Base-by-base conservation (phyloP, 2,113 vertebrate genomes). In the Nansenia antarctica region DNA sequence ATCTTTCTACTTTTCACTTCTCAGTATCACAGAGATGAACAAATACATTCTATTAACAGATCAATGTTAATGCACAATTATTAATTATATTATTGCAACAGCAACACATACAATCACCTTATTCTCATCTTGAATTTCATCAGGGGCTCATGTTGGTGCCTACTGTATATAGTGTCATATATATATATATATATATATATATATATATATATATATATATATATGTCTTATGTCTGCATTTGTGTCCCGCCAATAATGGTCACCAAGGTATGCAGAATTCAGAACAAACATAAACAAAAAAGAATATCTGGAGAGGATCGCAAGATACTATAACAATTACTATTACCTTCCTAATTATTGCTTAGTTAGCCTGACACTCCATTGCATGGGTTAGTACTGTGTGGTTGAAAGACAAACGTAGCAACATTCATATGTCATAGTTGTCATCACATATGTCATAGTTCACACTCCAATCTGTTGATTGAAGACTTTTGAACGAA, bases 381-480 rank as follows among this genome's bases (percentile, higher is more conserved):
- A 67, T 63, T 67, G 34, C 52, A 47, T 64, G 45, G n/a, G n/a
- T n/a, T n/a, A n/a, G n/a, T 49, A 14, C 26, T 67, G 53, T 34
- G 35, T 66, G 64, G 29, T 55, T 5, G 18, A 32, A 62, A 49
- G 29, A 64, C 11, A 45, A 64, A 49, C 30, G 11, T 66, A 20
- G 64, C 63, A 72, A 82, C 80, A 78, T 82, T 82, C 80, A 78
- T 62, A 58, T 53, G n/a, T n/a, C n/a, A n/a, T 73, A 63, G 65
- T 74, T 47, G 42, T 47, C 54, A 22, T 61, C 27, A 27, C n/a
- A n/a, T n/a, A n/a, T n/a, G 74, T 81, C 75, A 59, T 73, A 63
- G 65, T 74, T 61, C 27, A 27, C n/a, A 27, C 35, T 49, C 7
- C n/a, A 20, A n/a, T 14, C 7, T 49, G 45, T n/a, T n/a, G n/a